phyloP scores from a whole-genome alignment of 2,113 vertebrate species.

The Tragelaphus strepsiceros region DNA sequence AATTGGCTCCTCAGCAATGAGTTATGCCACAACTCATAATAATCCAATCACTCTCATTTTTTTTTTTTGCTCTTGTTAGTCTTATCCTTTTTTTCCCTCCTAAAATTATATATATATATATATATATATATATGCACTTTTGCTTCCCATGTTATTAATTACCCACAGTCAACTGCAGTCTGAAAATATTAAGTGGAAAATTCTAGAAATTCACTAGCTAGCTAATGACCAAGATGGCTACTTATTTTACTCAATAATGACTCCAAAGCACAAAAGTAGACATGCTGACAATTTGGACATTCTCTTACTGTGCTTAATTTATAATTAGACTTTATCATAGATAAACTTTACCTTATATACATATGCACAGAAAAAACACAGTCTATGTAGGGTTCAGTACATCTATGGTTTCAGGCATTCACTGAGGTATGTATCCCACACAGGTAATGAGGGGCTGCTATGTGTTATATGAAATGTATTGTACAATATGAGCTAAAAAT shows the following conservation, averaged over 20 bases:
- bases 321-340: neutral
- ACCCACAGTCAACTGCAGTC: neutral
- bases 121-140: neutral
- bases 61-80: neutral
- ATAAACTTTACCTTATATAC: neutral
- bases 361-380: neutral
- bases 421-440: neutral
- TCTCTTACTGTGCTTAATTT: neutral
- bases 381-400: neutral
- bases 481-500: neutral
- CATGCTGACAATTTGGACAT: neutral
- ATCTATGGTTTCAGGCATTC: neutral
- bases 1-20: neutral
- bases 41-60: neutral
- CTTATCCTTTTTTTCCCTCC: neutral
- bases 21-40: neutral
- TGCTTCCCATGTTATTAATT: neutral
- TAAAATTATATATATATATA: neutral
- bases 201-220: neutral
- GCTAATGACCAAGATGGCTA: neutral
- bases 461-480: neutral
- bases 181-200: neutral
- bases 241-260: neutral
- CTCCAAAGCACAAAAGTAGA: neutral
- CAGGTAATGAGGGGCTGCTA: neutral